phyloP scores from a whole-genome alignment of 2,113 vertebrate species.

The Oncorhynchus masou region DNA sequence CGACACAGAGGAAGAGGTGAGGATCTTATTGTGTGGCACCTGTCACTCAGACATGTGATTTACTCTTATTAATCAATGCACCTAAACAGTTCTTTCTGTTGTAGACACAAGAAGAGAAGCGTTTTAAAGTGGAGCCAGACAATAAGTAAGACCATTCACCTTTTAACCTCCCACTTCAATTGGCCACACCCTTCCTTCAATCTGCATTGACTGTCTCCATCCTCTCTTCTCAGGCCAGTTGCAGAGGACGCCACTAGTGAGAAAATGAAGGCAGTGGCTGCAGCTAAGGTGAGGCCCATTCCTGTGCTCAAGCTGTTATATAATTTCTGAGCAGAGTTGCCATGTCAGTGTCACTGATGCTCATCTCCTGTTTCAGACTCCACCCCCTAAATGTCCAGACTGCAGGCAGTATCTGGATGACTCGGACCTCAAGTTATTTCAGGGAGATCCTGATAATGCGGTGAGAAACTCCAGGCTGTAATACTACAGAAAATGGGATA shows the following conservation, averaged over 20 bases:
- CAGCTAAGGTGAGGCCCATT: constrained; percentile 75
- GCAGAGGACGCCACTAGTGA: constrained; percentile 65
- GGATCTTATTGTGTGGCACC: not conserved
- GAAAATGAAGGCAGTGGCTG: constrained; percentile 60
- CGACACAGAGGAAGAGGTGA: constrained; percentile 60
- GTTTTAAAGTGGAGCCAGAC: constrained; percentile 78
- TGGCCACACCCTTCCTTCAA: no score
- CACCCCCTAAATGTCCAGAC: constrained; percentile 85
- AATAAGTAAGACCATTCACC: constrained; percentile 74
- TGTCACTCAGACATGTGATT: not conserved
- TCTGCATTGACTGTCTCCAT: not conserved
- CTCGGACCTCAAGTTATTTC: constrained; percentile 90
- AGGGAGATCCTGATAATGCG: constrained; percentile 86
- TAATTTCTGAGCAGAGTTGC: not conserved
- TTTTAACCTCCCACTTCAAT: not conserved
- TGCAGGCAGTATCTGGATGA: constrained; percentile 94
- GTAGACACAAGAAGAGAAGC: constrained; percentile 84
- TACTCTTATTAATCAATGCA: not conserved
- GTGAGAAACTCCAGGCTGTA: constrained; percentile 60
- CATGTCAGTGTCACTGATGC: not conserved
- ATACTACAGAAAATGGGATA: no score
- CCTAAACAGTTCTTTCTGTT: not conserved
- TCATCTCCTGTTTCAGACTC: constrained; percentile 62
- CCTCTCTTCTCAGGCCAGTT: constrained; percentile 61
- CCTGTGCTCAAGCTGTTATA: not conserved